Evolutionary conservation across 2,888 invertebrate species (phyloP), one percentile per base, ranked within the genome.

Genomic region (Sphaerophoria taeniata): DNA sequence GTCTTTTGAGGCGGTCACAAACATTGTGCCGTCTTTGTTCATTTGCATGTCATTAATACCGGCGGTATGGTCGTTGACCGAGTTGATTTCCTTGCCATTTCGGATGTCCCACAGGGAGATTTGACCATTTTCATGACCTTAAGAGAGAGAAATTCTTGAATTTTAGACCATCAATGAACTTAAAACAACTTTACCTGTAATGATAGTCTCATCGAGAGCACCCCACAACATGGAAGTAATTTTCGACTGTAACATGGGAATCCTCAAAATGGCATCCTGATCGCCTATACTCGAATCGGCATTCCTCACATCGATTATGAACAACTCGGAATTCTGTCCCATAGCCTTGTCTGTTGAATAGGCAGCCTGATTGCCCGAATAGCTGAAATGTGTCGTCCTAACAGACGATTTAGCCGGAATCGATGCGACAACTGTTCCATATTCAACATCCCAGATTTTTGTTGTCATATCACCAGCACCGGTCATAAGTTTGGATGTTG

Each of bases 1-100:
- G 92, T 99, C 99, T 90, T 98, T 98, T 0, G 98, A 98, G 2
- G 99, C 98, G 0, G 99, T 98, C 45, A 99, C 97, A 90, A 99
- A 96, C 97, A 98, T 98, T 11, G 97, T 97, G 31, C 96, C 95
- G 90, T 99, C 98, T 88, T 96, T 96, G 72, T 97, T 97, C 90
- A 97, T 94, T 92, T 99, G 99, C 95, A 99, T 97, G 91, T 99
- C 99, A 90, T 98, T 98, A 89, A 99, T 98, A 88, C 96, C 95
- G 80, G 94, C 95, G 6, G 95, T 95, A 91, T 99, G 99, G 88
- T 97, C 98, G 87, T 95, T 95, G 9, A 96, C 94, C 3, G 95
- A 94, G 88, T 95, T 95, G 36, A 97, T 91, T 92, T 96, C 95
- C 90, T 97, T 97, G 43, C 97, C 97, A 87, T 96, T 96, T 91